Percentiles rank a stretch among this genome's conserved stretches.
phyloP scores from a whole-genome alignment of 2,797 vertebrate species.

The Taenioides sp. region DNA sequence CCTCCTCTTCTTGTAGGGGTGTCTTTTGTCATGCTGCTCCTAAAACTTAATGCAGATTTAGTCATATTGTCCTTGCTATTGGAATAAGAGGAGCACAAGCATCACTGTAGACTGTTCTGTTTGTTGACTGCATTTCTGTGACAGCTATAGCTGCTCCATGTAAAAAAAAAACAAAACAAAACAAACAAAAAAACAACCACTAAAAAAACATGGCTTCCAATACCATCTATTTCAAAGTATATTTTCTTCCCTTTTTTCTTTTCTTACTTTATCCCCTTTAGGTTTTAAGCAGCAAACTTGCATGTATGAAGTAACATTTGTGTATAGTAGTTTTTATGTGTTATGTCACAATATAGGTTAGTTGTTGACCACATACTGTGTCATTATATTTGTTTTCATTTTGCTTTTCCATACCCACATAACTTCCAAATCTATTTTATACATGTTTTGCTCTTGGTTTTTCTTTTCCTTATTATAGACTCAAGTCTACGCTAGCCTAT shows the following conservation, averaged over 20 bases:
- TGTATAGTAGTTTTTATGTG: slow-evolving; percentile 54
- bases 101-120: slow-evolving; percentile 40
- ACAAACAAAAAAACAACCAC: too few species aligned
- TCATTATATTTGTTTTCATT: not conserved
- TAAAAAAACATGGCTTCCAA: slow-evolving; percentile 48
- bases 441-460: not conserved
- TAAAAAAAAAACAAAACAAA: not conserved
- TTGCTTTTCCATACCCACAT: slow-evolving; percentile 51
- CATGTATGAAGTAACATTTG: slow-evolving; percentile 92
- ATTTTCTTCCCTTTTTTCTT: slow-evolving; percentile 8
- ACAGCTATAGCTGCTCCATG: slow-evolving; percentile 31
- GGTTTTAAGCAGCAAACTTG: not conserved
- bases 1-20: slow-evolving; percentile 23
- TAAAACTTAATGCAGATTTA: slow-evolving; percentile 39
- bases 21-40: slow-evolving; percentile 51
- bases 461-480: not conserved
- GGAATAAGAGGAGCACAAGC: not conserved
- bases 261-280: not conserved
- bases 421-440: not conserved
- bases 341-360: not conserved
- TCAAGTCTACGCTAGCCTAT: not conserved
- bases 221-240: slow-evolving; percentile 53
- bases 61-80: slow-evolving; percentile 54
- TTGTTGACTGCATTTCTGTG: slow-evolving; percentile 36
- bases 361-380: not conserved